Conservation (phyloP, 1,140 invertebrate species). For the Leptinotarsa lineolata region DNA sequence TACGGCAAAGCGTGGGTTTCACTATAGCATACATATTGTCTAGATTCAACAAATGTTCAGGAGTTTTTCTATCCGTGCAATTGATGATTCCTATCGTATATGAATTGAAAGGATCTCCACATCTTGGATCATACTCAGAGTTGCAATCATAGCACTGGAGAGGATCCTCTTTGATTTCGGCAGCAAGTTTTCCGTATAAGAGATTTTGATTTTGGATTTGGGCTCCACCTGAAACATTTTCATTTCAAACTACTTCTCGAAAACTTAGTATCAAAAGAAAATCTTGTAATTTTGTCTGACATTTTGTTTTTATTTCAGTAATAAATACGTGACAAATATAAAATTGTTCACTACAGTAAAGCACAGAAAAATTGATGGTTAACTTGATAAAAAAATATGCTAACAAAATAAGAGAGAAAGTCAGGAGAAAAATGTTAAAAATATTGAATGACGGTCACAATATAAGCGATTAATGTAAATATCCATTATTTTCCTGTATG, state of each 20-base stretch:
- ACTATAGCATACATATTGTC: slow-evolving; percentile 45
- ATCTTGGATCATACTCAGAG: slow-evolving; percentile 81
- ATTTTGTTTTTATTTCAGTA: too few species aligned
- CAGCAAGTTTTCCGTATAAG: background rate
- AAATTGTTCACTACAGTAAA: too few species aligned
- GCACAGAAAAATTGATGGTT: too few species aligned
- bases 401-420: too few species aligned
- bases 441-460: too few species aligned
- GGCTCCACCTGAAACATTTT: background rate
- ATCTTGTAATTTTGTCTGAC: background rate
- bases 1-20: slow-evolving; percentile 75
- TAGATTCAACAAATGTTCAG: slow-evolving; percentile 67
- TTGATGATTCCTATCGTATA: slow-evolving; percentile 81
- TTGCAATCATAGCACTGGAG: slow-evolving; percentile 80
- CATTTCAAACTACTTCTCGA: background rate
- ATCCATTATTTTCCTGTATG: too few species aligned
- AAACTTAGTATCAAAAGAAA: background rate
- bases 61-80: slow-evolving; percentile 73
- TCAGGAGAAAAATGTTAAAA: too few species aligned
- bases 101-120: slow-evolving; percentile 81
- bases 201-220: slow-evolving; percentile 10
- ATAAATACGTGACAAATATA: too few species aligned
- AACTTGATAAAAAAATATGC: too few species aligned
- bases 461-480: too few species aligned
- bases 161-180: slow-evolving; percentile 26